Evolutionary conservation across 2,113 vertebrate genomes (phyloP), one percentile per base, ranked within the genome.

Genomic region (Mola mola): DNA sequence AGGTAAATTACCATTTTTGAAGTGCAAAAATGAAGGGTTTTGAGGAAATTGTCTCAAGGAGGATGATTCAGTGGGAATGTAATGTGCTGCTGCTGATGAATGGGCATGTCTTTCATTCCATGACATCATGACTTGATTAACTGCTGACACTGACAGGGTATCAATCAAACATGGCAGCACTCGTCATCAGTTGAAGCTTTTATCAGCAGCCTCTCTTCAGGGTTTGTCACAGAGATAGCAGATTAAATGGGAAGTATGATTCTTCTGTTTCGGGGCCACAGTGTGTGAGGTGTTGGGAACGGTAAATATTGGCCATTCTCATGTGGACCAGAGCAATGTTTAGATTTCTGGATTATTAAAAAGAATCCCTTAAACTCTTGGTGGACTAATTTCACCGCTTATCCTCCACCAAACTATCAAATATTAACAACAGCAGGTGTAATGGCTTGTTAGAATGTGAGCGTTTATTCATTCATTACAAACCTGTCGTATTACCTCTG

Each of bases 71-170:
- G 6, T 22, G 12, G 21, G 25, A 37, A 15, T 37, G 4, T 21
- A 11, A 16, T 58, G 43, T 6, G 6, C 12, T 58, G 25, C 20
- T 48, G 36, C 19, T 43, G 22, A 60, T 63, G 8, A 75, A 65
- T 57, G 19, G 6, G 24, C 19, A 55, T 33, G 20, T 42, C 4
- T 66, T 38, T 53, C 25, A 73, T 60, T 46, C 2, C 40, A 10
- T 15, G 36, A 20, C 19, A 21, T 12, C 10, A 16, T 56, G 34
- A 60, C 66, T 31, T 79, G 60, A 75, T 79, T 70, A 66, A 55
- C 59, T 58, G 42, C 69, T 10, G 5, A 3, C 7, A 1, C 46
- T 63, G 33, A 53, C 19, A 66, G n/a, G n/a, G 50, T 47, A 31
- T 55, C 16, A 8, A 58, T 58, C 31, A 63, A 63, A 66, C 66